Evolutionary conservation across 2,113 vertebrate genomes (phyloP), one percentile per base, ranked within the genome.

Genomic region (Cyphomyrus plagiostoma): DNA sequence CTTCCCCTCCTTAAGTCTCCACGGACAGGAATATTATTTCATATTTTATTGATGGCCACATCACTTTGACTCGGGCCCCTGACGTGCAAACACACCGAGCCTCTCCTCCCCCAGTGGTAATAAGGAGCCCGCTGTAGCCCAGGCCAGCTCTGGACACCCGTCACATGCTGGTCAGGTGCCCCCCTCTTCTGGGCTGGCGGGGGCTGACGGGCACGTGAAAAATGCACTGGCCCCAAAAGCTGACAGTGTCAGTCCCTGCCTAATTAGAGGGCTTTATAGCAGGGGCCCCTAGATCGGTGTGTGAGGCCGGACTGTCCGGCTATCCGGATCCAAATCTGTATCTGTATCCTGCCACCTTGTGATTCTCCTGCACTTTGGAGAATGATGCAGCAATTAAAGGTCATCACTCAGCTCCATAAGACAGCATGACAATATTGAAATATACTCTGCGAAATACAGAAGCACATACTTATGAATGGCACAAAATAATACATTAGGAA

Each of bases 1-100:
- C 56, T 46, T 66, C 46, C 42, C 74, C 70, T 89, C 39, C 66
- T 62, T 35, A 56, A 89, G n/a, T 89, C 46, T 89, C 80, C 52
- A 85, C 17, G n/a, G 50, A 39, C 50, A 66, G 50, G 84, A 90
- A 86, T 49, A 89, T 62, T 19, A 66, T 89, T 89, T 89, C 82
- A 89, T 66, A 70, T 86, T 86, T 85, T 86, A 89, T 66, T 89
- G 82, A 66, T 86, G 83, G 77, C 48, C 2, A 15, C 66, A 80
- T 86, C 42, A 39, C n/a, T 89, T 56, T 58, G 89, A 49, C 56
- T 53, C 52, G 15, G 46, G 13, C 11, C 21, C 53, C 26, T 86
- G 53, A 74, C 26, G 56, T 56, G 52, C 50, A 70, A 53, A 66
- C 42, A 26, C 66, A 70, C 52, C 11, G 11, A 35, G 42, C 9